A percentile compares a stretch with the other conserved stretches of the same genome.
These are phyloP conservation scores for Montipora efflorescens DNA, from an alignment of 64 coral and sea anemone species.

Conservation along the genomic window DNA sequence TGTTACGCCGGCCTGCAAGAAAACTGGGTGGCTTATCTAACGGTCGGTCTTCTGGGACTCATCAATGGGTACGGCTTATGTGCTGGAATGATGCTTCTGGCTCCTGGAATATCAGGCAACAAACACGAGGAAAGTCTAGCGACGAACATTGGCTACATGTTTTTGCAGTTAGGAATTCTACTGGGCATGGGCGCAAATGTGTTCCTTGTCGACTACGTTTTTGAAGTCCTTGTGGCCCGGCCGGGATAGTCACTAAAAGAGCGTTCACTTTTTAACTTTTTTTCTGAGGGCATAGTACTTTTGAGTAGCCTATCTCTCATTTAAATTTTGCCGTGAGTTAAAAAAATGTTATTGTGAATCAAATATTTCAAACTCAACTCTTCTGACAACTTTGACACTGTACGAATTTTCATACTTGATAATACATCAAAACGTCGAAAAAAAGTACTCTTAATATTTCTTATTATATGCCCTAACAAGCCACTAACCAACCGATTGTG, in stretches of 20 bases:
- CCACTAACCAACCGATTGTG: no score
- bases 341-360: no score
- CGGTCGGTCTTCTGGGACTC: constrained; percentile 76
- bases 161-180: constrained; percentile 85
- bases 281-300: no score
- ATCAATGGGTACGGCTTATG: constrained; percentile 93
- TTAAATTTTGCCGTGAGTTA: no score
- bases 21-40: constrained; percentile 82
- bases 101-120: constrained; percentile 71
- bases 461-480: no score
- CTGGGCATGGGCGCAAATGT: constrained; percentile 76
- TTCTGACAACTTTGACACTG: no score
- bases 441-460: no score
- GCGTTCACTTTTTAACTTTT: no score
- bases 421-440: no score
- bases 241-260: neutral
- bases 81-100: constrained; percentile 89
- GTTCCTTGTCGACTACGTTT: constrained; percentile 89
- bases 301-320: no score
- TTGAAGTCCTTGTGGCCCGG: constrained; percentile 37
- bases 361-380: no score
- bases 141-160: constrained; percentile 92
- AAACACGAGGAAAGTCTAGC: constrained; percentile 88
- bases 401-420: no score
- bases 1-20: constrained; percentile 70